Conservation (phyloP, 1,140 invertebrate genomes). For the Gryon sp. region DNA sequence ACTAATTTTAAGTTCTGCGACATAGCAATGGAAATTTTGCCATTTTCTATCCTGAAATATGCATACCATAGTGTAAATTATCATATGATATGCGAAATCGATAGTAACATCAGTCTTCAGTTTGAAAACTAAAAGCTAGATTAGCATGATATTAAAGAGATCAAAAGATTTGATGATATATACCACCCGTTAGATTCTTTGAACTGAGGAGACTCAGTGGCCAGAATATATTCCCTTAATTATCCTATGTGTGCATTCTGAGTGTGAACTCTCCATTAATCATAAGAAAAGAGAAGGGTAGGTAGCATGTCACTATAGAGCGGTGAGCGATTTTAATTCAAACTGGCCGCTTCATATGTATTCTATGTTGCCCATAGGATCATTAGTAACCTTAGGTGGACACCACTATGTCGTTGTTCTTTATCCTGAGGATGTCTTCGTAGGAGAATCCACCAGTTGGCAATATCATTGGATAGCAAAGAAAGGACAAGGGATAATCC, state of each 20-base stretch:
- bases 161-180: conserved; percentile 62
- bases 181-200: conserved; percentile 77
- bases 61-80: conserved; percentile 29
- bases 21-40: conserved; percentile 16
- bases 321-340: conserved; percentile 78
- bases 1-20: background rate
- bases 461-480: conserved; percentile 71
- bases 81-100: conserved; percentile 56
- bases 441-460: conserved; percentile 69
- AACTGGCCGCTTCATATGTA: conserved; percentile 76
- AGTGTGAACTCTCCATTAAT: conserved; percentile 81
- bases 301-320: conserved; percentile 64
- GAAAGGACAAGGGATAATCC: conserved; percentile 48
- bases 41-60: conserved; percentile 29
- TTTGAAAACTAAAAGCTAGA: conserved; percentile 63
- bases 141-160: conserved; percentile 61
- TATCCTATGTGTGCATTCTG: conserved; percentile 80
- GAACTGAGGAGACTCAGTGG: conserved; percentile 76
- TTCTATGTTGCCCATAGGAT: conserved; percentile 74
- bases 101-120: conserved; percentile 46
- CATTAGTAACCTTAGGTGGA: conserved; percentile 79
- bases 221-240: conserved; percentile 80
- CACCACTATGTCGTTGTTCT: conserved; percentile 77
- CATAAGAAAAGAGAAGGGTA: conserved; percentile 77
- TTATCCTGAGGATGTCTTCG: conserved; percentile 76